Evolutionary conservation across 2,797 vertebrate genomes (phyloP).

Genomic region (Nannoperca australis): DNA sequence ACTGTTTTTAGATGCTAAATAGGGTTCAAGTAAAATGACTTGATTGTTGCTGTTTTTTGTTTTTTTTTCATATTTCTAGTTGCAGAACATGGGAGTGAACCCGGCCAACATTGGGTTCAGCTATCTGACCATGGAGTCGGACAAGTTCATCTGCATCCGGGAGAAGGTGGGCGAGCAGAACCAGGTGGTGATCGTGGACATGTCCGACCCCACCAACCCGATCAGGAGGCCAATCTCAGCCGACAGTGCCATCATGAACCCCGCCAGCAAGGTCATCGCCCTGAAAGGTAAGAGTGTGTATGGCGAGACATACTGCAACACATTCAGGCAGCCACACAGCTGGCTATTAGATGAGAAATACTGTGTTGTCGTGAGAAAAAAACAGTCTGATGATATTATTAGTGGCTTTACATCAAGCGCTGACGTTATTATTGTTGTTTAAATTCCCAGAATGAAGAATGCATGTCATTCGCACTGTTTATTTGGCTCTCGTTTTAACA

Average conservation of each 20-base stretch:
- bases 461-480: constrained; percentile 38
- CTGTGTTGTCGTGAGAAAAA: constrained; percentile 33
- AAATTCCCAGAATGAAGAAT: constrained; percentile 45
- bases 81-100: constrained; percentile 95
- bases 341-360: constrained; percentile 44
- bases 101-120: constrained; percentile 94
- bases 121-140: constrained; percentile 95
- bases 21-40: neutral
- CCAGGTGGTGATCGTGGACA: constrained; percentile 93
- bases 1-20: neutral
- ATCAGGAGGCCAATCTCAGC: constrained; percentile 93
- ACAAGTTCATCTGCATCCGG: constrained; percentile 94
- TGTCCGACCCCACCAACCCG: constrained; percentile 90
- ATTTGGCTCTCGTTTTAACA: constrained; percentile 42
- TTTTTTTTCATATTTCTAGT: constrained; percentile 72
- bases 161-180: constrained; percentile 95
- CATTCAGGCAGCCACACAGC: neutral
- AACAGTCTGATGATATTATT: constrained; percentile 31
- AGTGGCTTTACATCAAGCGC: constrained; percentile 16
- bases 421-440: constrained; percentile 43
- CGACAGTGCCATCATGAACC: constrained; percentile 96
- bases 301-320: neutral
- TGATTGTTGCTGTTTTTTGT: neutral
- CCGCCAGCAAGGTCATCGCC: constrained; percentile 94
- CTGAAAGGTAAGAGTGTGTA: constrained; percentile 89